Conservation (phyloP, 2,113 vertebrate species). For the Charina bottae region DNA sequence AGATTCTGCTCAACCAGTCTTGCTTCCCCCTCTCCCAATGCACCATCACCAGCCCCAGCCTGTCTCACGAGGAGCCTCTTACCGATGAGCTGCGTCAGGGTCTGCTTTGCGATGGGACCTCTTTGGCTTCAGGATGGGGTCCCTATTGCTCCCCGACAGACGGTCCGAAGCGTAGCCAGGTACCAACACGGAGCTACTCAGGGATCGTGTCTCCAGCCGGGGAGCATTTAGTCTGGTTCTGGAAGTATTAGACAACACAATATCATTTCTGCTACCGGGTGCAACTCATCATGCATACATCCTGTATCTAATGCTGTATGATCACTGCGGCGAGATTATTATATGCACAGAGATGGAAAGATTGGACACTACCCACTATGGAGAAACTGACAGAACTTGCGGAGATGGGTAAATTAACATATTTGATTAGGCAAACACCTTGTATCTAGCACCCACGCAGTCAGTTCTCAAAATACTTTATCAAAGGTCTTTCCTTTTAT, state of each 20-base stretch:
- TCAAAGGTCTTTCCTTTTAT: too few species aligned
- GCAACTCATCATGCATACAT: background rate
- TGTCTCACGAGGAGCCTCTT: conserved; percentile 18
- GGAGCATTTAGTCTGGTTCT: conserved; percentile 96
- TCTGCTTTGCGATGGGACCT: conserved; percentile 95
- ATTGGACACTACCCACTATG: too few species aligned
- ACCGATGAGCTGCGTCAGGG: conserved; percentile 94
- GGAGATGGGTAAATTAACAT: too few species aligned
- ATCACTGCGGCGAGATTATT: too few species aligned
- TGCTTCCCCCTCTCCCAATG: fast-evolving
- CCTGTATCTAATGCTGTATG: too few species aligned
- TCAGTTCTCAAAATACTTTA: too few species aligned
- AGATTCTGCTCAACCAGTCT: background rate
- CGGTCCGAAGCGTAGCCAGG: conserved; percentile 79
- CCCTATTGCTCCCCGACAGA: conserved; percentile 78
- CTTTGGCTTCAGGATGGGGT: conserved; percentile 88
- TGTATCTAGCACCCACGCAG: too few species aligned
- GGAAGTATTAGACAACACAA: conserved; percentile 49
- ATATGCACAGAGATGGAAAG: too few species aligned
- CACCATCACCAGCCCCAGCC: background rate
- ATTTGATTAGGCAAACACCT: background rate
- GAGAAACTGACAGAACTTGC: too few species aligned
- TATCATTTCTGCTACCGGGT: background rate
- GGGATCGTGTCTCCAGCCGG: conserved; percentile 85
- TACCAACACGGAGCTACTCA: conserved; percentile 79